Evolutionary conservation across 2,888 invertebrate species (phyloP).

Genomic region (Aphelenchoides bicaudatus): DNA sequence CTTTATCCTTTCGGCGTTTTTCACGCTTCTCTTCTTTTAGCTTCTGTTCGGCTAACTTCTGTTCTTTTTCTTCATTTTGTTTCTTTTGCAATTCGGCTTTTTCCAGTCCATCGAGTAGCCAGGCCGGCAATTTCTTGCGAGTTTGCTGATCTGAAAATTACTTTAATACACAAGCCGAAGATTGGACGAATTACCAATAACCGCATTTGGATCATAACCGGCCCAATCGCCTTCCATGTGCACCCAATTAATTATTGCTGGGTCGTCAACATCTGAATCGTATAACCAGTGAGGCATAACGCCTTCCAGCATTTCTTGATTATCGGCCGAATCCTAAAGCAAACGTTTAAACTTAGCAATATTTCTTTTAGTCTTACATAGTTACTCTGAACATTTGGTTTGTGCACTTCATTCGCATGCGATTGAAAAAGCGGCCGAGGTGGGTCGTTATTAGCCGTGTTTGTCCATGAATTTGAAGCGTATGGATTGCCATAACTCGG

Average conservation of each 20-base stretch:
- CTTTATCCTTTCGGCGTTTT: slow-evolving; percentile 36
- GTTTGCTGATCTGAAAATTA: slow-evolving; percentile 10
- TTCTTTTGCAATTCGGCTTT: slow-evolving; percentile 93
- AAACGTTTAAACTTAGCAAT: background rate
- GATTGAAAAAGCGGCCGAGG: slow-evolving; percentile 16
- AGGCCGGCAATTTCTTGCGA: slow-evolving; percentile 74
- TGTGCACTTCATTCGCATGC: background rate
- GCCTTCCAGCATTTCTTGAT: slow-evolving; percentile 5
- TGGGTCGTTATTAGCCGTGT: background rate
- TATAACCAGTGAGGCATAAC: slow-evolving; percentile 18
- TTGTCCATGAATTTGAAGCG: background rate
- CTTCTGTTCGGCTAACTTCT: too few species aligned
- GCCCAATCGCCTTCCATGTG: background rate
- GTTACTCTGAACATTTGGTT: slow-evolving; percentile 3
- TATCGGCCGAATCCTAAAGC: background rate
- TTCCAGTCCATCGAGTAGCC: slow-evolving; percentile 93
- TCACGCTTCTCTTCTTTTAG: slow-evolving; percentile 22
- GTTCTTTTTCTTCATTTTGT: slow-evolving; percentile 73
- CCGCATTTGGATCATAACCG: background rate
- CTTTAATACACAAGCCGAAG: background rate
- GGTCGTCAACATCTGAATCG: background rate
- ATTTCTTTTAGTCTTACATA: background rate
- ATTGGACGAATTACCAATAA: slow-evolving; percentile 1
- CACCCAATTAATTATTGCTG: background rate
- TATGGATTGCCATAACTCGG: slow-evolving; percentile 15